phyloP scores from a whole-genome alignment of 2,888 invertebrate species.

The Physocephala rufipes region DNA sequence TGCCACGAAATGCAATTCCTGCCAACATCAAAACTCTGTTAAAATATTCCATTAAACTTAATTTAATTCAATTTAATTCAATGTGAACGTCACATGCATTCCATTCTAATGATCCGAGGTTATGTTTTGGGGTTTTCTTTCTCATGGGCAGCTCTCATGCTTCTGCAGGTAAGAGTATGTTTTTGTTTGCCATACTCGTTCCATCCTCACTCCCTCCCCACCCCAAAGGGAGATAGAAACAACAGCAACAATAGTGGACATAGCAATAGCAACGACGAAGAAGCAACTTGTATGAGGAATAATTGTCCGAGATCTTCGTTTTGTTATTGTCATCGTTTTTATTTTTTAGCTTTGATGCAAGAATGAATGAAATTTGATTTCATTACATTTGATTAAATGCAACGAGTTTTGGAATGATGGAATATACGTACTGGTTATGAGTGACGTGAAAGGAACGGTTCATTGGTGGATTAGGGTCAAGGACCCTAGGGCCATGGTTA shows the following conservation, averaged over 20 bases:
- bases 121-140: not conserved
- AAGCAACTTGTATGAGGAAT: too few relatives aligned
- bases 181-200: not conserved
- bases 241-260: too few relatives aligned
- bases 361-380: conserved; percentile 16
- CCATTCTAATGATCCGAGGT: conserved; percentile 21
- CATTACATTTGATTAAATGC: conserved; percentile 5
- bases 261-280: too few relatives aligned
- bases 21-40: conserved; percentile 2
- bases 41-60: conserved; percentile 30
- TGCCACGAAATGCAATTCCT: conserved; percentile 12
- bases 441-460: too few relatives aligned
- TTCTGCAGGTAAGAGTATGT: not conserved
- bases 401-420: not conserved
- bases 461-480: too few relatives aligned
- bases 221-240: too few relatives aligned
- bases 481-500: too few relatives aligned
- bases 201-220: too few relatives aligned
- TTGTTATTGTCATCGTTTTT: not conserved
- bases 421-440: too few relatives aligned
- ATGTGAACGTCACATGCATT: conserved; percentile 8
- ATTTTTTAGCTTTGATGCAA: not conserved
- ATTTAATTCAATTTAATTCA: conserved; percentile 16
- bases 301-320: too few relatives aligned
- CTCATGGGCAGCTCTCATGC: not conserved